Evolutionary conservation across 2,113 vertebrate genomes (phyloP), one percentile per base, ranked within the genome.

Genomic region (Bufo bufo): DNA sequence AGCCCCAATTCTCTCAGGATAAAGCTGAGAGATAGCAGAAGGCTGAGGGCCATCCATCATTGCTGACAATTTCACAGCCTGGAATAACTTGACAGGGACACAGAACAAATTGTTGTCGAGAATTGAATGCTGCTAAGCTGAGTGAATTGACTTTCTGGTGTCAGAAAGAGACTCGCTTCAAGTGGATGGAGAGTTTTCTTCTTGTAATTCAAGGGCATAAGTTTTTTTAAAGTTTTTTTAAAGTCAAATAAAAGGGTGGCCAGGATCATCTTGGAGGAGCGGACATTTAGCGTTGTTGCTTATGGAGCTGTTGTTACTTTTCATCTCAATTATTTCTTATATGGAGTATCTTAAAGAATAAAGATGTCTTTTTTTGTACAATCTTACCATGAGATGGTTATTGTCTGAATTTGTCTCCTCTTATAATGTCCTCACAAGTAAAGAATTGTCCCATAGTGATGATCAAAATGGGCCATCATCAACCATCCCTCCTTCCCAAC

Each of bases 1-100:
- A 96, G 93, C 95, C 95, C 12, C 96, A 95, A 95, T 96, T 97
- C 96, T 97, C 95, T 91, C 91, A 95, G 96, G 95, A 95, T 94
- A 94, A 92, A 93, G 94, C 94, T 93, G 93, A 95, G 95, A 97
- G 96, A 97, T 96, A 97, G 96, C 96, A 96, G 96, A 96, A 97
- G 96, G 96, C 96, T 97, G 97, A 97, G 97, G 96, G 95, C 97
- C 96, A 97, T 98, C 97, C 96, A 97, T 98, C 96, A 97, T 96
- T 95, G 93, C 94, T 97, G 97, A 98, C 97, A 97, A 96, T 96
- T 97, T 94, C 94, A 94, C 94, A 95, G 94, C 95, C 95, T 95
- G 94, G 95, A 96, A 96, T 95, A 95, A 96, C 95, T 96, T 97
- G 97, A 97, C 96, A 94, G 95, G 95, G 93, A 96, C 94, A 94